A percentile compares a stretch with the other conserved stretches of the same genome.
phyloP scores from a whole-genome alignment of 2,113 vertebrate species.

The Gobius niger region DNA sequence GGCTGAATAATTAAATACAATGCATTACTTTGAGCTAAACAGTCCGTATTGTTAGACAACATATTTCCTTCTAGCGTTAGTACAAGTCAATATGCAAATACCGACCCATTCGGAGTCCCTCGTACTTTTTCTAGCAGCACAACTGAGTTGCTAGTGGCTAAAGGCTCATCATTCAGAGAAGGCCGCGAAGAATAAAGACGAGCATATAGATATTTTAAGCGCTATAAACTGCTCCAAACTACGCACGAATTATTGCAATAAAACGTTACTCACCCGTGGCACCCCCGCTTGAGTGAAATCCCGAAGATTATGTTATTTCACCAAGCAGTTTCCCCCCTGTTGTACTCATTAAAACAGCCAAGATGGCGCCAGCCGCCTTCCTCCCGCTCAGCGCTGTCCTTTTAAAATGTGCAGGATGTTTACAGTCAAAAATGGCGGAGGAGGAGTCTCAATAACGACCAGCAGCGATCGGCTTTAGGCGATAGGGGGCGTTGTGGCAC shows the following conservation, averaged over 20 bases:
- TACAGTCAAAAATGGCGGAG: slow-evolving; percentile 77
- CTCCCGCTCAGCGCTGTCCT: slow-evolving; percentile 77
- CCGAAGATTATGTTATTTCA: slow-evolving; percentile 66
- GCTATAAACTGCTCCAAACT: neutral
- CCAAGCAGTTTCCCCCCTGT: slow-evolving; percentile 69
- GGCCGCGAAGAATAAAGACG: slow-evolving; percentile 48
- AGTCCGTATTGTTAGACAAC: no score
- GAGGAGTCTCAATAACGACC: slow-evolving; percentile 57
- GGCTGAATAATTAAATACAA: neutral
- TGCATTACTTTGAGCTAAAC: neutral
- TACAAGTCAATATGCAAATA: neutral
- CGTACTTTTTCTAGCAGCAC: slow-evolving; percentile 37
- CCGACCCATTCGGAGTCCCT: slow-evolving; percentile 3
- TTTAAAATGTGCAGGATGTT: slow-evolving; percentile 82
- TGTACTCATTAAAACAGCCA: slow-evolving; percentile 80
- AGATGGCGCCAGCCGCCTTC: slow-evolving; percentile 81
- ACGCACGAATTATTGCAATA: slow-evolving; percentile 2
- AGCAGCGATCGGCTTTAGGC: neutral
- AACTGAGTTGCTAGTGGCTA: slow-evolving; percentile 52
- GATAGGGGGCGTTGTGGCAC: slow-evolving; percentile 51
- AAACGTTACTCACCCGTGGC: slow-evolving; percentile 57
- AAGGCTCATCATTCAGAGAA: slow-evolving; percentile 44
- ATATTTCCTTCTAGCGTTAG: neutral
- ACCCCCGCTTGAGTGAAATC: slow-evolving; percentile 34
- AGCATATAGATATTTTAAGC: slow-evolving; percentile 21